These are phyloP conservation scores for Scrobipalpa costella DNA, from an alignment of 2,888 invertebrate species.

Conservation along the genomic window DNA sequence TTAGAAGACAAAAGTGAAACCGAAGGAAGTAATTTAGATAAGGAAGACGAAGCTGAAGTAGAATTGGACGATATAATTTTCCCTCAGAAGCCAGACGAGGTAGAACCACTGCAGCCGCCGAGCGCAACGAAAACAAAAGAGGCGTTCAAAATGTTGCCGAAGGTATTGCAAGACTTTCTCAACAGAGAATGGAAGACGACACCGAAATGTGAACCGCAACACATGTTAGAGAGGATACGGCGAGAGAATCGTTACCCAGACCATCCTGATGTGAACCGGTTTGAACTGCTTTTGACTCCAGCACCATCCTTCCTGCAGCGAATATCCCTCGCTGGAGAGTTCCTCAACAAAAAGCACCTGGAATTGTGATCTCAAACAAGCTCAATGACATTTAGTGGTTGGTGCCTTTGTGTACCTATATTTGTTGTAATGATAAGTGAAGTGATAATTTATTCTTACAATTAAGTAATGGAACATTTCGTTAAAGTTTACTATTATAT, in stretches of 20 bases:
- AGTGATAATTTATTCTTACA: conserved; percentile 2
- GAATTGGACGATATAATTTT: conserved; percentile 72
- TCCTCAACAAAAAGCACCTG: conserved; percentile 75
- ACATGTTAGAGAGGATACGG: conserved; percentile 86
- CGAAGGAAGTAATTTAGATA: conserved; percentile 26
- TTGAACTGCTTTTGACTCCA: conserved; percentile 87
- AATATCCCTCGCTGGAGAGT: conserved; percentile 90
- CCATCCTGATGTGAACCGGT: conserved; percentile 81
- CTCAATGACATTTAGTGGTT: neutral
- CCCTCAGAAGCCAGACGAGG: conserved; percentile 45
- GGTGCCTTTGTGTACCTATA: neutral
- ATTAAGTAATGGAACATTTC: neutral
- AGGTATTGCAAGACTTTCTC: conserved; percentile 80
- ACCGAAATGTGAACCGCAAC: conserved; percentile 85
- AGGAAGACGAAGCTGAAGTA: conserved; percentile 40
- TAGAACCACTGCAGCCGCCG: conserved; percentile 54
- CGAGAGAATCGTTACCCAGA: conserved; percentile 82
- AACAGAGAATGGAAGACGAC: conserved; percentile 75
- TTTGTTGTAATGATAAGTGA: conserved; percentile 3
- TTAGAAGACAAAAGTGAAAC: conserved; percentile 1
- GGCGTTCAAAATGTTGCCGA: conserved; percentile 73
- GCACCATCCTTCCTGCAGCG: conserved; percentile 90
- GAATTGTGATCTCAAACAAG: conserved; percentile 46
- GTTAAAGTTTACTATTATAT: neutral
- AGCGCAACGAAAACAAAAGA: conserved; percentile 62